Conservation (phyloP, 2,113 vertebrate genomes). For the Calidris pugnax region DNA sequence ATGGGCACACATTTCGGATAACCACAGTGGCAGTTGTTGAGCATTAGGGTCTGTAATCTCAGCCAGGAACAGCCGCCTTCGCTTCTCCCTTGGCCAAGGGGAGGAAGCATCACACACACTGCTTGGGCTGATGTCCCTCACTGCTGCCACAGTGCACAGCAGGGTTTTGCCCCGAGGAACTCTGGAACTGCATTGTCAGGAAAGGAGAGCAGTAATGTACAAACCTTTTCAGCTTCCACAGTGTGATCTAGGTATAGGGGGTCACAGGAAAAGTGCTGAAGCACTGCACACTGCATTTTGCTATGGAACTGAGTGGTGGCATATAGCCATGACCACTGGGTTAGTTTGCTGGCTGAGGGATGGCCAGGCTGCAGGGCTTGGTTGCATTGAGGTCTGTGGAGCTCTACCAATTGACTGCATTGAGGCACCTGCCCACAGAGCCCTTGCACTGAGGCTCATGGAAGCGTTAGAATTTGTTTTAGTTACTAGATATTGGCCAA, state of each 20-base stretch:
- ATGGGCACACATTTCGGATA: conserved; percentile 45
- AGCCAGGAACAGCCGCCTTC: neutral
- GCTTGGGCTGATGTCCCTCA: neutral
- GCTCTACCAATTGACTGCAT: neutral
- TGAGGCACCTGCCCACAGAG: neutral
- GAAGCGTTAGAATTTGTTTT: neutral
- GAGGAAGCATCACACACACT: rapidly evolving
- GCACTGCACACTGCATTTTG: neutral
- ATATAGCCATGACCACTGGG: neutral
- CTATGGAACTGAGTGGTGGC: rapidly evolving
- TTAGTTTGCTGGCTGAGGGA: neutral
- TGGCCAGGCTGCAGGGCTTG: neutral
- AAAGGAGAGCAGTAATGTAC: neutral
- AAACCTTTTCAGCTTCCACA: neutral
- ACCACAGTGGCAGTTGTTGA: conserved; percentile 31
- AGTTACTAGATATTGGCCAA: neutral
- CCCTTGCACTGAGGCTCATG: neutral
- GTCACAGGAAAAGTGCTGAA: neutral
- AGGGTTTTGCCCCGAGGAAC: neutral
- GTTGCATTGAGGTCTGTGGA: neutral
- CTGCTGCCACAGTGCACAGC: neutral
- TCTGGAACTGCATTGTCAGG: neutral
- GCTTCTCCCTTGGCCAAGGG: neutral
- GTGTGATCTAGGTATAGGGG: neutral
- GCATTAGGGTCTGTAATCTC: conserved; percentile 27